Conservation (phyloP, 2,888 invertebrate species). For the Agrotis ipsilon region DNA sequence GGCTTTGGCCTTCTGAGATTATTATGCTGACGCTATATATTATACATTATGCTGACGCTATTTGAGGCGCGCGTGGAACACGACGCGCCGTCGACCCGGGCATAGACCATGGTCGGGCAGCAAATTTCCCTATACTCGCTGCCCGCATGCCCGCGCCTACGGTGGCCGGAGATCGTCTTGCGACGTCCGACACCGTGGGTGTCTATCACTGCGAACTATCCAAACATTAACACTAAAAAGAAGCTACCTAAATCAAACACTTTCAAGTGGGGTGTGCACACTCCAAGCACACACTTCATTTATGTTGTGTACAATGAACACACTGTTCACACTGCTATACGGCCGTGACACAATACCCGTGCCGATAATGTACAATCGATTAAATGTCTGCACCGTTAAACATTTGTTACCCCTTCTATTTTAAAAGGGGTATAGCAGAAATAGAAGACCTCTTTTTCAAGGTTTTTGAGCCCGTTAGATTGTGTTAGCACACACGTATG, state of each 20-base stretch:
- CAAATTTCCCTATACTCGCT: too few relatives aligned
- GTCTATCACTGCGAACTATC: too few relatives aligned
- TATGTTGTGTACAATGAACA: not conserved
- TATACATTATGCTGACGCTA: too few relatives aligned
- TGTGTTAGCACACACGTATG: not conserved
- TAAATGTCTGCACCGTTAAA: conserved; percentile 68
- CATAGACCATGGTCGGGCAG: too few relatives aligned
- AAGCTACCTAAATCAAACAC: not conserved
- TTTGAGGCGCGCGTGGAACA: too few relatives aligned
- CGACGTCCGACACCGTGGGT: too few relatives aligned
- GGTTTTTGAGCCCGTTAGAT: conserved; percentile 23
- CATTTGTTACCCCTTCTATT: conserved; percentile 58
- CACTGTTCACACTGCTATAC: conserved; percentile 38
- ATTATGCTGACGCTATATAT: too few relatives aligned
- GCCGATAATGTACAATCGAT: conserved; percentile 75
- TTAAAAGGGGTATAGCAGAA: conserved; percentile 44
- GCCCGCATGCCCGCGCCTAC: too few relatives aligned
- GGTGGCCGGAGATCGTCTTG: too few relatives aligned
- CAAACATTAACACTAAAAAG: conserved; percentile 3
- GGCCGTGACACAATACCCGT: conserved; percentile 70
- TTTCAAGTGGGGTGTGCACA: not conserved
- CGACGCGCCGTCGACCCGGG: too few relatives aligned
- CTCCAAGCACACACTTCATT: conserved; percentile 11
- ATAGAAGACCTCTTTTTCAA: conserved; percentile 51
- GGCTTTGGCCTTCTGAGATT: too few relatives aligned